Evolutionary conservation across 1,140 invertebrate genomes (phyloP).

Genomic region (Drosophila setifemur): DNA sequence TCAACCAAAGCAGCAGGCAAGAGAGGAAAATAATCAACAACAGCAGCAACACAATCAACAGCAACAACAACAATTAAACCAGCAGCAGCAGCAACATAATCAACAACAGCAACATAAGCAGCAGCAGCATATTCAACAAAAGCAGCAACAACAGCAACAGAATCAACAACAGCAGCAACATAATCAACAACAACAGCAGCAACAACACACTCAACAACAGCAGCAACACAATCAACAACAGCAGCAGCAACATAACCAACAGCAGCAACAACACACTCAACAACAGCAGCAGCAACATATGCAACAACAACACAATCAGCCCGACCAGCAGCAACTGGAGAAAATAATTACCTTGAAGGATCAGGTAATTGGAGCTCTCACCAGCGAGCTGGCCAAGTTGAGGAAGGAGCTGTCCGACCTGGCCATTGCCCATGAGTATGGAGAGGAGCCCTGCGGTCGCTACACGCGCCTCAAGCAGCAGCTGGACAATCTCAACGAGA

Average conservation of each 20-base stretch:
- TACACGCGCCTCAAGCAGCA: constrained; percentile 78
- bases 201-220: not conserved
- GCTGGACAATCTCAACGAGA: constrained; percentile 77
- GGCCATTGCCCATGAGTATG: constrained; percentile 79
- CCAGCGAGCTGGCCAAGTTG: constrained; percentile 76
- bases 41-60: constrained; percentile 14
- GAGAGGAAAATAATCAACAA: constrained; percentile 35
- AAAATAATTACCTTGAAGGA: constrained; percentile 77
- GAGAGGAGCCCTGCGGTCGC: constrained; percentile 76
- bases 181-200: constrained; percentile 1
- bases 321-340: constrained; percentile 59
- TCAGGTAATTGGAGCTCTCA: constrained; percentile 75
- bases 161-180: constrained; percentile 35
- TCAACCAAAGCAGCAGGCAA: constrained; percentile 8
- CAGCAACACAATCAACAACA: not conserved
- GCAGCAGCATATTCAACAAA: not conserved
- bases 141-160: constrained; percentile 9
- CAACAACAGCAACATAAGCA: constrained; percentile 32
- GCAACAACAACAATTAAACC: not conserved
- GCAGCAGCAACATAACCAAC: not conserved
- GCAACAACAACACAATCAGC: not conserved
- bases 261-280: constrained; percentile 16
- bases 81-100: constrained; percentile 26
- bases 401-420: constrained; percentile 79
- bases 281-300: constrained; percentile 9